Conservation (phyloP, 1,140 invertebrate genomes). For the Pissodes strobi region DNA sequence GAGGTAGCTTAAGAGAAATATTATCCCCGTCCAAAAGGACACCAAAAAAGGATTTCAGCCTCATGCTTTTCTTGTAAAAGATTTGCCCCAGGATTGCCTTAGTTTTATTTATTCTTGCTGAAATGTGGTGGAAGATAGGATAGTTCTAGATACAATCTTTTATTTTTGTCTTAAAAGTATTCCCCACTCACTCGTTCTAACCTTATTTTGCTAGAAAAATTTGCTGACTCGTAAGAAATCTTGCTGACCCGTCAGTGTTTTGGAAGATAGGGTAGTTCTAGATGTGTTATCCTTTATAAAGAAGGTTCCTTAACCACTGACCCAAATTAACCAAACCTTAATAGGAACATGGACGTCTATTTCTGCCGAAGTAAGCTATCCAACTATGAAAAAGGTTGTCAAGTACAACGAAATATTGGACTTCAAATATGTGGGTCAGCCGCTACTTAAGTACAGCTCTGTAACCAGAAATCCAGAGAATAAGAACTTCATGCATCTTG, state of each 20-base stretch:
- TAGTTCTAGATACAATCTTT: too few species aligned
- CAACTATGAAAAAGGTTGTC: slow-evolving; percentile 64
- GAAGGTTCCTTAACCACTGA: not conserved
- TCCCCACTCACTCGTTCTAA: too few species aligned
- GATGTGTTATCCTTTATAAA: not conserved
- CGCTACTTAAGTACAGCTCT: slow-evolving; percentile 64
- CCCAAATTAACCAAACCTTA: slow-evolving; percentile 7
- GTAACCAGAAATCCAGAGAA: slow-evolving; percentile 62
- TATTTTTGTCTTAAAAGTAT: too few species aligned
- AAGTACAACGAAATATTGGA: slow-evolving; percentile 65
- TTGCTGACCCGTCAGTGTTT: not conserved
- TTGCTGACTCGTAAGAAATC: too few species aligned
- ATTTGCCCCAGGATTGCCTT: too few species aligned
- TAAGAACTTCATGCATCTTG: slow-evolving; percentile 66
- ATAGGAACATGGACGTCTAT: slow-evolving; percentile 65
- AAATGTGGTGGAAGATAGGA: too few species aligned
- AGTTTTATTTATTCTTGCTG: too few species aligned
- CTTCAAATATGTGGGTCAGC: slow-evolving; percentile 66
- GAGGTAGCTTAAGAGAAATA: too few species aligned
- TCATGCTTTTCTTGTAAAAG: too few species aligned
- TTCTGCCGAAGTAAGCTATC: slow-evolving; percentile 61
- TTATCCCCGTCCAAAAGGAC: too few species aligned
- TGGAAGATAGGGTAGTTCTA: not conserved
- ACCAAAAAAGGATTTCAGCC: too few species aligned
- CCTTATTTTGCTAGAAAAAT: too few species aligned